phyloP scores from a whole-genome alignment of 2,113 vertebrate species.

The Smithornis capensis region DNA sequence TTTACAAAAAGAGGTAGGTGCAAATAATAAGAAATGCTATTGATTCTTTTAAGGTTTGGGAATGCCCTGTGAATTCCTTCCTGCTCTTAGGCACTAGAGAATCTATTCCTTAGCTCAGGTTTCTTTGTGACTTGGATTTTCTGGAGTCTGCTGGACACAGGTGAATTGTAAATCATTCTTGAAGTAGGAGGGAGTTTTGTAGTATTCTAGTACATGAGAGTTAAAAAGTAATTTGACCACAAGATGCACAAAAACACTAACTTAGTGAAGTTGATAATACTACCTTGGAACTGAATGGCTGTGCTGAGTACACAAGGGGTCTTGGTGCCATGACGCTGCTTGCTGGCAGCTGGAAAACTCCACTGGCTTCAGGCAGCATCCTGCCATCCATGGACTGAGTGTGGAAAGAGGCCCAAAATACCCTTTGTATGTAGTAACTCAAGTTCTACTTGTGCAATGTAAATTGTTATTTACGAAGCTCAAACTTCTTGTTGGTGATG shows the following conservation, averaged over 20 bases:
- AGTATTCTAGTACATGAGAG: background rate
- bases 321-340: background rate
- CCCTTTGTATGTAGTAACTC: background rate
- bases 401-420: background rate
- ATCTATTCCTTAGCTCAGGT: background rate
- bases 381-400: background rate
- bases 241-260: background rate
- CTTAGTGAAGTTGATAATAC: background rate
- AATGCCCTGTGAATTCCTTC: background rate
- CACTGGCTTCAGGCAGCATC: background rate
- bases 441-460: background rate
- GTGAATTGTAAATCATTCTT: background rate
- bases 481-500: background rate
- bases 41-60: background rate
- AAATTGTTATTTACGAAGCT: background rate
- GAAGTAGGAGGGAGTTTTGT: background rate
- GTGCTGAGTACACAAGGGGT: background rate
- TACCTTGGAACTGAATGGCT: background rate
- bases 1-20: background rate
- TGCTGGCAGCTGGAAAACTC: background rate
- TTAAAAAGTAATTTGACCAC: background rate
- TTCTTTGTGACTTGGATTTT: background rate
- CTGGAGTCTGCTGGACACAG: background rate
- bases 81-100: background rate
- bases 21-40: background rate